Percentiles rank a stretch among this genome's conserved stretches.
Conservation (phyloP, 2,797 vertebrate genomes). For the Nothura maculosa region DNA sequence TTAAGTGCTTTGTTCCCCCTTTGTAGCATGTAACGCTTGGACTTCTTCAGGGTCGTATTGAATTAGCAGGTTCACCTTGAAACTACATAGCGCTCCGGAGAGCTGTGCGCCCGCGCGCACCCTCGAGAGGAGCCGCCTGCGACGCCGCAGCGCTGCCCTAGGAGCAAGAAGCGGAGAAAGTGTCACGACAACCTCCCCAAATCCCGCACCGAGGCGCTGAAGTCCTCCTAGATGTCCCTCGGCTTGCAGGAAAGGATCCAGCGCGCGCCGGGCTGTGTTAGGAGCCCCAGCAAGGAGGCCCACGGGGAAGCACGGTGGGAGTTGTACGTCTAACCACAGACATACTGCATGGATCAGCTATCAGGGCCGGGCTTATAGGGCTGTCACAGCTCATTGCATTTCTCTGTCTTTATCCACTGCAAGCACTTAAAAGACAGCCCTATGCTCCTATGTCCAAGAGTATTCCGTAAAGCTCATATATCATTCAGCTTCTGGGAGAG, state of each 20-base stretch:
- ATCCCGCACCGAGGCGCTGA: not conserved
- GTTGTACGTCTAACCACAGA: constrained; percentile 53
- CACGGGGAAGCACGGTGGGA: not conserved
- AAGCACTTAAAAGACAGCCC: constrained; percentile 53
- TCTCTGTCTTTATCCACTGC: constrained; percentile 31
- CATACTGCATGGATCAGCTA: constrained; percentile 40
- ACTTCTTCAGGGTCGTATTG: constrained; percentile 34
- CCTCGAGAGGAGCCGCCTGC: not conserved
- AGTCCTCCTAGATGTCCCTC: not conserved
- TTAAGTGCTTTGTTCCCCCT: constrained; percentile 42
- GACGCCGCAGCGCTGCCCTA: not conserved
- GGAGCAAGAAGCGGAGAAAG: not conserved
- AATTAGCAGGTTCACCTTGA: constrained; percentile 53
- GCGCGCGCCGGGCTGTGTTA: not conserved
- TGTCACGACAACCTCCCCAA: not conserved
- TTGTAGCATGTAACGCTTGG: constrained; percentile 14
- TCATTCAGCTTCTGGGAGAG: not conserved
- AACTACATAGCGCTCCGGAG: not conserved
- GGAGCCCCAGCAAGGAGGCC: not conserved
- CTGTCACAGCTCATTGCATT: constrained; percentile 58
- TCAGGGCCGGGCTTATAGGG: constrained; percentile 7
- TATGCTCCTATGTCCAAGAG: constrained; percentile 7
- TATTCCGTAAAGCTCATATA: constrained; percentile 11
- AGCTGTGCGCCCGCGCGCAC: not conserved
- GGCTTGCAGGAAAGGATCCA: not conserved